Percentiles rank a stretch among this genome's conserved stretches.
These are phyloP conservation scores for Nymphalis io DNA, from an alignment of 1,140 invertebrate species.

Conservation along the genomic window DNA sequence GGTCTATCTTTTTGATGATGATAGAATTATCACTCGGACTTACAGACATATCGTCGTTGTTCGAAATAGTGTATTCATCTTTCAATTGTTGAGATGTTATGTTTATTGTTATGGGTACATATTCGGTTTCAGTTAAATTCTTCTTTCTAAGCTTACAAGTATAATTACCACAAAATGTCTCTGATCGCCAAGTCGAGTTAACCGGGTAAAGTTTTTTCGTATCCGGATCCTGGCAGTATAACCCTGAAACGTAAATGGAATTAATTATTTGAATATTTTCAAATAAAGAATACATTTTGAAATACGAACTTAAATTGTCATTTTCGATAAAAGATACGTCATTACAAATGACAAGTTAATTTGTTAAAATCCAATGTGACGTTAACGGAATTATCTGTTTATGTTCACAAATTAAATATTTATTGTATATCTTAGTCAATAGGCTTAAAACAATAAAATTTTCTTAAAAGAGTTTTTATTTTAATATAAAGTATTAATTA, in stretches of 20 bases:
- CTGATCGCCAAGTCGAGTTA: constrained; percentile 70
- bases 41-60: constrained; percentile 38
- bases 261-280: too few relatives aligned
- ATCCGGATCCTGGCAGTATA: constrained; percentile 74
- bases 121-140: constrained; percentile 51
- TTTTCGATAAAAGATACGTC: neutral
- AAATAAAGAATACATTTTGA: neutral
- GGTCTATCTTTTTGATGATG: constrained; percentile 23
- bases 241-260: constrained; percentile 48
- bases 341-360: neutral
- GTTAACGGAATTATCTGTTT: neutral
- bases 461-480: too few relatives aligned
- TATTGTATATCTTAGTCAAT: too few relatives aligned
- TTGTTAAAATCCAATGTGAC: neutral
- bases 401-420: neutral
- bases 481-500: too few relatives aligned
- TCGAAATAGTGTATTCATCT: constrained; percentile 2
- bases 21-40: constrained; percentile 42
- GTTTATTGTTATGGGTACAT: constrained; percentile 50
- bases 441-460: too few relatives aligned
- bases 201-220: constrained; percentile 63
- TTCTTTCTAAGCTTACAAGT: constrained; percentile 66
- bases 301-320: neutral
- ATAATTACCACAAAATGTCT: constrained; percentile 74
- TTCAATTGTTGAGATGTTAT: constrained; percentile 39